Conservation (phyloP, 2,888 invertebrate genomes). For the Trachelus tabidus region DNA sequence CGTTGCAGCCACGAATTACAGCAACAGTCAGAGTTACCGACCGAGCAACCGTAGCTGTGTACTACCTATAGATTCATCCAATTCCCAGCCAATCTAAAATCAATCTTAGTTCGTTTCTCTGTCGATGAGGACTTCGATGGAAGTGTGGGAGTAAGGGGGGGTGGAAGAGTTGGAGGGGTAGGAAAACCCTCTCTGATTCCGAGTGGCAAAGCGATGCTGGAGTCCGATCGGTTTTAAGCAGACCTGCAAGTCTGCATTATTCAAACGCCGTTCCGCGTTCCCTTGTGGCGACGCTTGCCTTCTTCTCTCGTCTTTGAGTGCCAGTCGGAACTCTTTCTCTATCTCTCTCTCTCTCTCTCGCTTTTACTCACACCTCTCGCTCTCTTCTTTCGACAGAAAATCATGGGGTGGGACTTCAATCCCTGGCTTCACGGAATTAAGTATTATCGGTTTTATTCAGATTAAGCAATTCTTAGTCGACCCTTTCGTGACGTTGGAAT, state of each 20-base stretch:
- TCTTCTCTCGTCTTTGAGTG: slow-evolving; percentile 10
- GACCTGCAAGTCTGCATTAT: slow-evolving; percentile 61
- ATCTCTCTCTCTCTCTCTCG: background rate
- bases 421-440: no score
- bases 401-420: no score
- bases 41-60: slow-evolving; percentile 29
- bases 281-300: slow-evolving; percentile 33
- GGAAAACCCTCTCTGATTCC: background rate
- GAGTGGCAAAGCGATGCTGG: slow-evolving; percentile 28
- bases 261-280: slow-evolving; percentile 49
- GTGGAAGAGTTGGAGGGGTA: slow-evolving; percentile 14
- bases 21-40: background rate
- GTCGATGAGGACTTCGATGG: slow-evolving; percentile 35
- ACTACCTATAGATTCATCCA: slow-evolving; percentile 52
- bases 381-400: slow-evolving; percentile 2
- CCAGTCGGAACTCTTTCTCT: slow-evolving; percentile 17
- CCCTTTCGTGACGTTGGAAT: no score
- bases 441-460: no score
- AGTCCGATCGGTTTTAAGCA: slow-evolving; percentile 63
- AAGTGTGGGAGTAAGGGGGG: slow-evolving; percentile 26
- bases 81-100: slow-evolving; percentile 64
- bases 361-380: background rate
- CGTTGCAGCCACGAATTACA: background rate
- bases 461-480: no score
- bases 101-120: slow-evolving; percentile 61